These are phyloP conservation scores for Acromyrmex echinatior DNA, from an alignment of 1,140 invertebrate genomes.

Conservation along the genomic window DNA sequence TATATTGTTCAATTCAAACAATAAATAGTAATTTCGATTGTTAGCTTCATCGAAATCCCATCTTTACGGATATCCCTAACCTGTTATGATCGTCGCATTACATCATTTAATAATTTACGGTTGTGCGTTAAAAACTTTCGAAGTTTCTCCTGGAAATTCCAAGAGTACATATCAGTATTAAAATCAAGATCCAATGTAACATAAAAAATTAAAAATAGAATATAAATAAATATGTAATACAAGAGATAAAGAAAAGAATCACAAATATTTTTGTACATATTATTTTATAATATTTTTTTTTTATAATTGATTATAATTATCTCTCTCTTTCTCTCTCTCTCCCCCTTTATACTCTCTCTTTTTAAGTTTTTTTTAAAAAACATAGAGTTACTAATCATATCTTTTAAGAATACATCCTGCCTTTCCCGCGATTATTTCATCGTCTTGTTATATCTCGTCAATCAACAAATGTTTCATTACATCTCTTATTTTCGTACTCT, in stretches of 20 bases:
- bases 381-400: neutral
- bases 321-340: neutral
- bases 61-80: neutral
- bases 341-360: too few species aligned
- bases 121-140: neutral
- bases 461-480: neutral
- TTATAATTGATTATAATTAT: neutral
- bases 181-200: neutral
- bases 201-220: neutral
- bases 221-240: neutral
- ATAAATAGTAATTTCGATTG: neutral
- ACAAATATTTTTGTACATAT: neutral
- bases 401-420: neutral
- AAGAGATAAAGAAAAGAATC: neutral
- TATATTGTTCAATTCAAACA: neutral
- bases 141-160: neutral
- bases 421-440: neutral
- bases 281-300: too few species aligned
- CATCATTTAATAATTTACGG: neutral
- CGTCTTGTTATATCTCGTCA: neutral
- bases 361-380: too few species aligned
- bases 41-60: neutral
- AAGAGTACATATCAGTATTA: neutral
- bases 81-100: neutral
- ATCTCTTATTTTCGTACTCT: conserved; percentile 15